These are phyloP conservation scores for Phenacoccus solenopsis DNA, from an alignment of 1,140 invertebrate genomes.

Conservation along the genomic window DNA sequence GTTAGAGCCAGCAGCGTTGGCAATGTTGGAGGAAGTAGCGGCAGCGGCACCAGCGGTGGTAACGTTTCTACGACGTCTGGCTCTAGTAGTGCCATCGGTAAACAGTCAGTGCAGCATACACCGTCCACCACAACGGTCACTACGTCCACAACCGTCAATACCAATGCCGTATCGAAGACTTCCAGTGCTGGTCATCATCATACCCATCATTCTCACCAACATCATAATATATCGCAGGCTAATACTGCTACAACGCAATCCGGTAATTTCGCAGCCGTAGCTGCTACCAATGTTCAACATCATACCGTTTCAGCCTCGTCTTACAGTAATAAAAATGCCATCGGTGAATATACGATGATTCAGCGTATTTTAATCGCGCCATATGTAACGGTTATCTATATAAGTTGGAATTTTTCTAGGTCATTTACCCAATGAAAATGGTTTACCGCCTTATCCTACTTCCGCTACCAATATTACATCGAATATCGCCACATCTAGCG, in stretches of 20 bases:
- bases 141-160: conserved; percentile 34
- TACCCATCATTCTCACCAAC: conserved; percentile 7
- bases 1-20: conserved; percentile 50
- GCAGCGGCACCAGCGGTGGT: background rate
- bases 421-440: conserved; percentile 1
- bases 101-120: background rate
- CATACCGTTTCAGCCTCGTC: conserved; percentile 22
- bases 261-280: conserved; percentile 49
- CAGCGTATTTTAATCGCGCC: background rate
- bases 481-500: background rate
- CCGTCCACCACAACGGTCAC: conserved; percentile 34
- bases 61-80: background rate
- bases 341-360: background rate
- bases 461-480: background rate
- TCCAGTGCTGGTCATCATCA: conserved; percentile 11
- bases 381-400: background rate
- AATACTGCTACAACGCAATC: conserved; percentile 22
- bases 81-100: background rate
- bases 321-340: conserved; percentile 1
- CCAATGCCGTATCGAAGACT: conserved; percentile 13
- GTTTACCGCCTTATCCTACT: background rate
- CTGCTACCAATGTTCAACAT: conserved; percentile 34
- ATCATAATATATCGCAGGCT: conserved; percentile 18
- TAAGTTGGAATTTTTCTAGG: background rate
- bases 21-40: conserved; percentile 25